These are phyloP conservation scores for Cynopterus brachyotis DNA, from an alignment of 2,113 vertebrate species.

Conservation along the genomic window DNA sequence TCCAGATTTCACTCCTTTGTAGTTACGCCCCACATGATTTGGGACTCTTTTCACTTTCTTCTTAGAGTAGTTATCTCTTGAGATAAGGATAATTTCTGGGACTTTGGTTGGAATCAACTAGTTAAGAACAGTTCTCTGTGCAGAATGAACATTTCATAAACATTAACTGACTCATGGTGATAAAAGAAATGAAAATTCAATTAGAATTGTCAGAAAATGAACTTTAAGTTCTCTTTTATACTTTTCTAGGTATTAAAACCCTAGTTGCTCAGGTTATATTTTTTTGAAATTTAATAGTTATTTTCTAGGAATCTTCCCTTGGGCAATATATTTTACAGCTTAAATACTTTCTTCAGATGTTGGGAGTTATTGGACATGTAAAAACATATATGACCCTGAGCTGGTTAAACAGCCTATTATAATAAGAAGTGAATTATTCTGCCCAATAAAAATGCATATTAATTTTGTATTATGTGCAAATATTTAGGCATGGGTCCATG, in stretches of 20 bases:
- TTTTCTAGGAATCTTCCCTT: neutral
- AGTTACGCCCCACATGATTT: neutral
- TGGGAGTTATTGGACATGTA: neutral
- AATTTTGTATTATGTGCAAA: conserved; percentile 68
- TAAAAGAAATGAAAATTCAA: neutral
- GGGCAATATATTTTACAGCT: conserved; percentile 19
- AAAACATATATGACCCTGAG: conserved; percentile 48
- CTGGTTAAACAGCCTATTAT: neutral
- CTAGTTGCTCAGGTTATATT: neutral
- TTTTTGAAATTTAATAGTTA: neutral
- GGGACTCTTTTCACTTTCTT: neutral
- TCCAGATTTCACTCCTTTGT: neutral
- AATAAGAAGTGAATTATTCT: conserved; percentile 51
- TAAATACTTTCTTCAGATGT: conserved; percentile 41
- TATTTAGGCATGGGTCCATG: conserved; percentile 52
- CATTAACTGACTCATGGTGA: neutral
- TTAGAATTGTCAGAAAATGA: neutral
- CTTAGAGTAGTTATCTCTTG: neutral
- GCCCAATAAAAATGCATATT: conserved; percentile 37
- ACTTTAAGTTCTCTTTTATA: neutral
- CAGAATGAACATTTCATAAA: neutral
- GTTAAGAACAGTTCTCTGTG: neutral
- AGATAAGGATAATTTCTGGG: neutral
- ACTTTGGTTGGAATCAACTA: neutral
- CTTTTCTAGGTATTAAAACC: neutral